A percentile compares a stretch with the other conserved stretches of the same genome.
phyloP scores from a whole-genome alignment of 1,140 invertebrate species.

The Drosophila guanche region DNA sequence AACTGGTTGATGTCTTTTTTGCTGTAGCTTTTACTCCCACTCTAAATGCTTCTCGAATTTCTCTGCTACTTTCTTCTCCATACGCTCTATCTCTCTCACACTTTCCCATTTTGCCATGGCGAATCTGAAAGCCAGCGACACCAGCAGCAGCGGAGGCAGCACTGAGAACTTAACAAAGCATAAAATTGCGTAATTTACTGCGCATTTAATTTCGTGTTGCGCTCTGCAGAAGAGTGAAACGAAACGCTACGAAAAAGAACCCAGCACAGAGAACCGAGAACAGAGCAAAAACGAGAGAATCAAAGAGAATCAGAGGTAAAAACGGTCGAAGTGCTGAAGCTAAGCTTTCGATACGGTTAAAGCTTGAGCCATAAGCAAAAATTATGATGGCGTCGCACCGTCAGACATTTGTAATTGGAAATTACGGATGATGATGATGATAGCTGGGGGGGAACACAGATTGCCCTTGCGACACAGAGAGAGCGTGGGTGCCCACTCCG shows the following conservation, averaged over 20 bases:
- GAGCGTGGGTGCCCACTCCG: slow-evolving; percentile 24
- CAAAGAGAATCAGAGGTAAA: slow-evolving; percentile 29
- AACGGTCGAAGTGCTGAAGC: slow-evolving; percentile 34
- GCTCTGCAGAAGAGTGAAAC: slow-evolving; percentile 67
- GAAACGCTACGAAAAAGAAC: slow-evolving; percentile 45
- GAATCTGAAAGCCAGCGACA: slow-evolving; percentile 26
- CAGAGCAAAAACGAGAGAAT: slow-evolving; percentile 24
- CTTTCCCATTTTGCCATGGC: slow-evolving; percentile 9
- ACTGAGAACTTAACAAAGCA: slow-evolving; percentile 65
- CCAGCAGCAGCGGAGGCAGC: slow-evolving; percentile 8
- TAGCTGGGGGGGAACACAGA: neutral
- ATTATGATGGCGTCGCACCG: slow-evolving; percentile 41
- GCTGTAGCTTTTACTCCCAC: slow-evolving; percentile 1
- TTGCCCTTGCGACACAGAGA: neutral
- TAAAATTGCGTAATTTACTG: slow-evolving; percentile 81
- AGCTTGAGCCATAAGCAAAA: slow-evolving; percentile 35
- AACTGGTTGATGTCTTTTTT: slow-evolving; percentile 47
- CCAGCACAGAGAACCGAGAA: slow-evolving; percentile 13
- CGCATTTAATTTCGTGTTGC: slow-evolving; percentile 76
- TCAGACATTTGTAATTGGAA: slow-evolving; percentile 40
- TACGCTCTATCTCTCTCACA: slow-evolving; percentile 2
- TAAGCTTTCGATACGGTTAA: slow-evolving; percentile 61
- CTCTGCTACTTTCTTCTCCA: slow-evolving; percentile 11
- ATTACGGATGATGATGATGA: slow-evolving; percentile 33
- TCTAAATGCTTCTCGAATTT: slow-evolving; percentile 35